A percentile compares a stretch with the other conserved stretches of the same genome.
phyloP scores from a whole-genome alignment of 2,797 vertebrate genomes.

The Babyrousa celebensis region DNA sequence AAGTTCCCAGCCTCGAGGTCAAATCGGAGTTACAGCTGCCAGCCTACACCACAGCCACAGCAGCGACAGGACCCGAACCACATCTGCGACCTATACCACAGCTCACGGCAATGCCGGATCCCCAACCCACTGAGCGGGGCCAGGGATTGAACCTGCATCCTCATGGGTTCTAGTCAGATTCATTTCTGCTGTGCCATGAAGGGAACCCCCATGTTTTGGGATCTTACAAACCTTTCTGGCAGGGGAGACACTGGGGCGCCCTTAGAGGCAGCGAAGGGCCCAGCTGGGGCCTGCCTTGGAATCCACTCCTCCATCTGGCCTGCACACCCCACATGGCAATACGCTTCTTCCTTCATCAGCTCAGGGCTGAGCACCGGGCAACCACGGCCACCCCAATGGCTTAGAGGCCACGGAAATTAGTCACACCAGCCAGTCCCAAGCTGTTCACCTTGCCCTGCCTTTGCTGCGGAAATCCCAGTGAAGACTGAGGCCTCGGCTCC shows the following conservation, averaged over 20 bases:
- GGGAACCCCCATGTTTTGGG: neutral
- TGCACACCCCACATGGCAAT: rapidly evolving
- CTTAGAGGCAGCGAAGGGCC: neutral
- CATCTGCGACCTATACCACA: too few species aligned
- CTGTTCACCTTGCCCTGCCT: neutral
- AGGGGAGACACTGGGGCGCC: neutral
- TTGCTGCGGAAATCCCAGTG: rapidly evolving
- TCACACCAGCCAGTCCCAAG: neutral
- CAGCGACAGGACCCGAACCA: too few species aligned
- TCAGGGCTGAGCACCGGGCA: neutral
- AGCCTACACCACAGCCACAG: too few species aligned
- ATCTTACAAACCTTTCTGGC: neutral
- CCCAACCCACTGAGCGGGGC: too few species aligned
- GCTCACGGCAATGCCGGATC: too few species aligned
- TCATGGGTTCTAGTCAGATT: too few species aligned
- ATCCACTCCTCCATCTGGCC: neutral
- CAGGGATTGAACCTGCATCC: too few species aligned
- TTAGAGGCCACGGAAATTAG: neutral
- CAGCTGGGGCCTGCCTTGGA: rapidly evolving
- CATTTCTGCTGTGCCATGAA: too few species aligned
- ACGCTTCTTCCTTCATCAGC: rapidly evolving
- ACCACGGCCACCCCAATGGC: neutral
- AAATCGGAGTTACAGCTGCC: too few species aligned
- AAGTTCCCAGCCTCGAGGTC: too few species aligned
- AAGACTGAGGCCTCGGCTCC: too few species aligned